A percentile compares a stretch with the other conserved stretches of the same genome.
Evolutionary conservation across 2,113 vertebrate species (phyloP).

Genomic region (Halichoeres trimaculatus): DNA sequence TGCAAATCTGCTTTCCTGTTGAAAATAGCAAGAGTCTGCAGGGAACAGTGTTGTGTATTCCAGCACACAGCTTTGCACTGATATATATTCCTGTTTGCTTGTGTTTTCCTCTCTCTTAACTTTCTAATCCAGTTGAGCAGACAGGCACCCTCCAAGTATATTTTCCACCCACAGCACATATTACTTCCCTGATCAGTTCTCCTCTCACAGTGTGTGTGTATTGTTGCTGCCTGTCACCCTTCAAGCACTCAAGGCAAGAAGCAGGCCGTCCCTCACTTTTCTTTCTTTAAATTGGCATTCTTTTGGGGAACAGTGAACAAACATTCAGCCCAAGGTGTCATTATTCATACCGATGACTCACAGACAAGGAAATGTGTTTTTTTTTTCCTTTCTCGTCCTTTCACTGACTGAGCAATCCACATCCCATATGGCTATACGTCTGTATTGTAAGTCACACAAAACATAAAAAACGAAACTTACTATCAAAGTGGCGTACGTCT

Average conservation of each 20-base stretch:
- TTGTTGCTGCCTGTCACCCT: slow-evolving; percentile 31
- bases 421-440: neutral
- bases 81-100: slow-evolving; percentile 35
- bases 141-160: slow-evolving; percentile 27
- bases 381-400: neutral
- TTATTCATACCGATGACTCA: slow-evolving; percentile 52
- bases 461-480: neutral
- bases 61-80: slow-evolving; percentile 23
- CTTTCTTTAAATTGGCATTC: slow-evolving; percentile 50
- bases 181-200: slow-evolving; percentile 42
- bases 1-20: slow-evolving; percentile 45
- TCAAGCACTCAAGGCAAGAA: slow-evolving; percentile 38
- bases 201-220: slow-evolving; percentile 22
- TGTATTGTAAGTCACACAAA: neutral
- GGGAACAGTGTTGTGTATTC: slow-evolving; percentile 29
- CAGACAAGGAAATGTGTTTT: slow-evolving; percentile 15
- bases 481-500: neutral
- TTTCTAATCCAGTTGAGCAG: slow-evolving; percentile 49
- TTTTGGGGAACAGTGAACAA: slow-evolving; percentile 56
- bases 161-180: slow-evolving; percentile 48
- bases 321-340: slow-evolving; percentile 55
- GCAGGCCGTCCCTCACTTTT: slow-evolving; percentile 50
- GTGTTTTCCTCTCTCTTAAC: slow-evolving; percentile 41
- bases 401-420: neutral
- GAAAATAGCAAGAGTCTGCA: slow-evolving; percentile 49